Conservation (phyloP, 2,113 vertebrate species). For the Megaceryle maxima region DNA sequence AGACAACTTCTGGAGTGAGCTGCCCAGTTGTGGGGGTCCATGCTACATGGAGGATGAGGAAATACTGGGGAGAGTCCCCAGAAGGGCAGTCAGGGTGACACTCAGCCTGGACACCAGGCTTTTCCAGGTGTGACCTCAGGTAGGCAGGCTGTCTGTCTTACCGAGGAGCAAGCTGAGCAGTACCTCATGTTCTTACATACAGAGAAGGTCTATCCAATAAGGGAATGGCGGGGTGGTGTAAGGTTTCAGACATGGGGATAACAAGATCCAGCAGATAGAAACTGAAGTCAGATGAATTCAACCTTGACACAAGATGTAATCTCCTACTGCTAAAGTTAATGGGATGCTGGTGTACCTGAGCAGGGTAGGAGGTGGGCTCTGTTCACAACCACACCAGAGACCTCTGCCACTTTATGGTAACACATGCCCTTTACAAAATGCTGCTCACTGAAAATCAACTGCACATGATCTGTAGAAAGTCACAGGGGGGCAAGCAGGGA, state of each 20-base stretch:
- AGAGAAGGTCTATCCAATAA: not conserved
- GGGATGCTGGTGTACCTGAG: not conserved
- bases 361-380: not conserved
- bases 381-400: accelerated
- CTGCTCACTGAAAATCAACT: not conserved
- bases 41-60: accelerated
- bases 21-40: not conserved
- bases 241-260: not conserved
- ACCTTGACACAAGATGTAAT: not conserved
- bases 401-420: not conserved
- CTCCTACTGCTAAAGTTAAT: not conserved
- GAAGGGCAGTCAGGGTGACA: not conserved
- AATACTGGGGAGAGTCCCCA: not conserved
- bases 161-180: not conserved
- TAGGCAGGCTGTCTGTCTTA: not conserved
- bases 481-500: accelerated
- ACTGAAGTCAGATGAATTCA: not conserved
- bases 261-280: not conserved
- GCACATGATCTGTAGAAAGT: not conserved
- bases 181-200: not conserved
- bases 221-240: not conserved
- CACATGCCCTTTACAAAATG: not conserved
- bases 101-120: not conserved
- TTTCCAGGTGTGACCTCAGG: not conserved
- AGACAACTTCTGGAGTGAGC: not conserved